Conservation (phyloP, 2,888 invertebrate species). For the Tribolium freemani region DNA sequence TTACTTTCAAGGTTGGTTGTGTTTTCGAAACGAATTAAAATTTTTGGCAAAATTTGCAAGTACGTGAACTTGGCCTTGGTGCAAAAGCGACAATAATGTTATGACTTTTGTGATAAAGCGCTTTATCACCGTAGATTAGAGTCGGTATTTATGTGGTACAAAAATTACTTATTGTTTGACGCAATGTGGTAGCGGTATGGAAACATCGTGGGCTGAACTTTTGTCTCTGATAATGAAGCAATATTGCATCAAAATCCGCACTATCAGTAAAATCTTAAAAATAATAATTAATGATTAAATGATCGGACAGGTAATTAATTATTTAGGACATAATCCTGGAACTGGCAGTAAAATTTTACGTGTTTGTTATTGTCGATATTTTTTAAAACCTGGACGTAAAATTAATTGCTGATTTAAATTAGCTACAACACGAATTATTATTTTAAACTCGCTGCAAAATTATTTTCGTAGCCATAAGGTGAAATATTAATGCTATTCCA, state of each 20-base stretch:
- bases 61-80: constrained; percentile 23
- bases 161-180: constrained; percentile 33
- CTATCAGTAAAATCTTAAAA: neutral
- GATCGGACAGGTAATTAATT: neutral
- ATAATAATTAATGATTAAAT: neutral
- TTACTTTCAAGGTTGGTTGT: constrained; percentile 27
- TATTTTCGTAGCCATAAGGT: neutral
- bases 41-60: constrained; percentile 9
- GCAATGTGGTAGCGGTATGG: constrained; percentile 5
- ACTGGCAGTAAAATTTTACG: neutral
- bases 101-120: constrained; percentile 11
- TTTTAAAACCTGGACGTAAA: neutral
- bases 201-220: neutral
- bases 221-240: neutral
- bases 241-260: neutral
- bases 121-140: constrained; percentile 29
- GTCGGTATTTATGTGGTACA: constrained; percentile 11
- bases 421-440: neutral
- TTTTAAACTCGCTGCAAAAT: neutral
- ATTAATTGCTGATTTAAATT: neutral
- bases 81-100: constrained; percentile 8
- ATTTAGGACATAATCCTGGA: neutral
- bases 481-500: too few species aligned
- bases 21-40: constrained; percentile 9
- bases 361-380: neutral